Conservation (phyloP, 2,888 invertebrate genomes). For the Acrobasis consociella region DNA sequence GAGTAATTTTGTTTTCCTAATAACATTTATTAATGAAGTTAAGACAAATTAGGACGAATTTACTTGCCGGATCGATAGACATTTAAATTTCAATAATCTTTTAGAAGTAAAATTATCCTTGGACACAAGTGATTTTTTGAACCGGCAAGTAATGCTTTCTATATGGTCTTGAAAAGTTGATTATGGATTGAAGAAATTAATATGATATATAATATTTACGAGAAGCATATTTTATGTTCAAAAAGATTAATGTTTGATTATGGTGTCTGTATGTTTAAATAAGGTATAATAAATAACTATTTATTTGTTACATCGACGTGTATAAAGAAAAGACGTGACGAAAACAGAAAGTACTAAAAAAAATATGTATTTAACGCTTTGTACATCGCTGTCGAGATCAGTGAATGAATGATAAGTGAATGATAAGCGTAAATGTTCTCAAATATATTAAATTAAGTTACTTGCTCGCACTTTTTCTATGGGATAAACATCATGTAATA, state of each 20-base stretch:
- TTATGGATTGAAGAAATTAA: conserved; percentile 10
- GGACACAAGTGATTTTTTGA: neutral
- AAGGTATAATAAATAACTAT: conserved; percentile 45
- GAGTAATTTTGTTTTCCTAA: neutral
- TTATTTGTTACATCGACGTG: conserved; percentile 48
- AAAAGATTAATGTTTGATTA: conserved; percentile 43
- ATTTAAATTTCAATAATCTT: no score
- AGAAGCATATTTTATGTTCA: conserved; percentile 35
- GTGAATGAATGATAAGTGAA: conserved; percentile 21
- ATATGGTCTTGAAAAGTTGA: neutral
- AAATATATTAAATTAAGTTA: neutral
- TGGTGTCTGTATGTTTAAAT: conserved; percentile 44
- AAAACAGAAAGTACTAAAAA: conserved; percentile 44
- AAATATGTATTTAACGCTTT: conserved; percentile 51
- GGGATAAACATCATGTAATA: neutral
- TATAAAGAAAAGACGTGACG: conserved; percentile 34
- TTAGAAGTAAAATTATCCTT: no score
- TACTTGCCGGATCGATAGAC: neutral
- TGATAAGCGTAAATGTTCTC: conserved; percentile 25
- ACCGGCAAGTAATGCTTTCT: neutral
- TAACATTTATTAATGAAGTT: neutral
- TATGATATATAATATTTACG: conserved; percentile 2
- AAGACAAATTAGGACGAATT: neutral
- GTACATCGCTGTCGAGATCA: conserved; percentile 49
- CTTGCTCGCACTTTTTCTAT: neutral